Evolutionary conservation across 2,888 invertebrate genomes (phyloP).

Genomic region (Drosophila nr. fundita): DNA sequence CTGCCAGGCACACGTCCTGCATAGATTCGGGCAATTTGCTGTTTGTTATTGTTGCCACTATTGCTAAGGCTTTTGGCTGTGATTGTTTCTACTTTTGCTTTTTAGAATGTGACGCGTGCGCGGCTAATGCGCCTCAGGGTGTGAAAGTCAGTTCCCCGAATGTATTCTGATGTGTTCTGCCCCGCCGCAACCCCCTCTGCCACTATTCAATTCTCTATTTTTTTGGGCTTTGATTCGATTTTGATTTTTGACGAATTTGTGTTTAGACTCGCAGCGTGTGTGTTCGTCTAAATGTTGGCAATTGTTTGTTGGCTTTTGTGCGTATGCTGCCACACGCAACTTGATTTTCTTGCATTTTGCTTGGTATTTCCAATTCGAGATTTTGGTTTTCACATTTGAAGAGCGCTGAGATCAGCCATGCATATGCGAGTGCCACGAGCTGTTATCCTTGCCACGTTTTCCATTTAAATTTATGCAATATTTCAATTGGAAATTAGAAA

Average conservation of each 20-base stretch:
- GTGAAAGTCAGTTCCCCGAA: slow-evolving; percentile 78
- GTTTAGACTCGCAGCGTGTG: slow-evolving; percentile 52
- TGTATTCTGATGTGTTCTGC: not conserved
- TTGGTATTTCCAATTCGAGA: slow-evolving; percentile 21
- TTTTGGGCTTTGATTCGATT: slow-evolving; percentile 68
- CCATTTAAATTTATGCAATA: slow-evolving; percentile 64
- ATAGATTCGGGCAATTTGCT: slow-evolving; percentile 78
- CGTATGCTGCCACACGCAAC: slow-evolving; percentile 66
- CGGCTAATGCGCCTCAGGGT: slow-evolving; percentile 83
- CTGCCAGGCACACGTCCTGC: slow-evolving; percentile 32
- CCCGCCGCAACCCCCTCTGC: not conserved
- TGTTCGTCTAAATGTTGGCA: slow-evolving; percentile 74
- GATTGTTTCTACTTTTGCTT: slow-evolving; percentile 68
- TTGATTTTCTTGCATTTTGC: slow-evolving; percentile 13
- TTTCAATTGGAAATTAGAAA: slow-evolving; percentile 70
- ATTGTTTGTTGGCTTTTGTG: slow-evolving; percentile 77
- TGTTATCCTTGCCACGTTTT: slow-evolving; percentile 62
- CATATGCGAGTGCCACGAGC: slow-evolving; percentile 9
- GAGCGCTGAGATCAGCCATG: slow-evolving; percentile 41
- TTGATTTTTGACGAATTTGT: slow-evolving; percentile 78
- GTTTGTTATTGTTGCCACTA: slow-evolving; percentile 73
- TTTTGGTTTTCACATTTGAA: slow-evolving; percentile 36
- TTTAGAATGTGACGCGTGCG: slow-evolving; percentile 63
- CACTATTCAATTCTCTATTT: slow-evolving; percentile 14
- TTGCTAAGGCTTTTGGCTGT: slow-evolving; percentile 58